phyloP scores from a whole-genome alignment of 2,888 invertebrate species.

The Cheilosia urbana region DNA sequence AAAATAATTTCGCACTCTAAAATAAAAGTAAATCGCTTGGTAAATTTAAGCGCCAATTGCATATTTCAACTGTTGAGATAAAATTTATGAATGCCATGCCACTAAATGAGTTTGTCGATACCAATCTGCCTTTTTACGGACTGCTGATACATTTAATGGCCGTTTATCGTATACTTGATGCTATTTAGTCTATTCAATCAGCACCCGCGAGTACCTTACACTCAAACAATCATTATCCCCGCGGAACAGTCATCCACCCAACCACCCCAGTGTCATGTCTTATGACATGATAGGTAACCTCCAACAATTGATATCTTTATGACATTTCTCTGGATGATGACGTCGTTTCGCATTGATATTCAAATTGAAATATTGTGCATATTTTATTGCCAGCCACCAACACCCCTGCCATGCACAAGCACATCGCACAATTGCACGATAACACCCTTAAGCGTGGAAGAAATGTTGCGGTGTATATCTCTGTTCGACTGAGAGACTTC shows the following conservation, averaged over 20 bases:
- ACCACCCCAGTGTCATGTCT: constrained; percentile 2
- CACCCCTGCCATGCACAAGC: background rate
- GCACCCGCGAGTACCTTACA: constrained; percentile 28
- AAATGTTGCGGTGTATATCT: constrained; percentile 7
- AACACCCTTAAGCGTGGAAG: constrained; percentile 63
- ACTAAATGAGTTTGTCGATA: constrained; percentile 39
- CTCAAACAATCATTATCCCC: constrained; percentile 58
- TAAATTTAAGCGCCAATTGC: constrained; percentile 36
- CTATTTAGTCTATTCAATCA: constrained; percentile 47
- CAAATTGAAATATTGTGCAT: constrained; percentile 75
- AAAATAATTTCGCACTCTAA: background rate
- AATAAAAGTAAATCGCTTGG: constrained; percentile 28
- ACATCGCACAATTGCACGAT: constrained; percentile 54
- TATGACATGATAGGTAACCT: constrained; percentile 40
- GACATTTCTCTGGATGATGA: constrained; percentile 73
- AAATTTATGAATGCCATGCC: constrained; percentile 36
- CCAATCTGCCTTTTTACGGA: constrained; percentile 34
- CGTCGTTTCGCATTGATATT: constrained; percentile 74
- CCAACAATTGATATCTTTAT: constrained; percentile 74
- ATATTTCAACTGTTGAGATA: constrained; percentile 21
- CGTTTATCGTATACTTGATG: constrained; percentile 39
- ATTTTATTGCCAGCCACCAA: constrained; percentile 63
- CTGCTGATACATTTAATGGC: constrained; percentile 51
- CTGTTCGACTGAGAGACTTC: constrained; percentile 33
- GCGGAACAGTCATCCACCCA: constrained; percentile 41